A percentile compares a stretch with the other conserved stretches of the same genome.
phyloP scores from a whole-genome alignment of 2,797 vertebrate species.

The Cheirogaleus major region DNA sequence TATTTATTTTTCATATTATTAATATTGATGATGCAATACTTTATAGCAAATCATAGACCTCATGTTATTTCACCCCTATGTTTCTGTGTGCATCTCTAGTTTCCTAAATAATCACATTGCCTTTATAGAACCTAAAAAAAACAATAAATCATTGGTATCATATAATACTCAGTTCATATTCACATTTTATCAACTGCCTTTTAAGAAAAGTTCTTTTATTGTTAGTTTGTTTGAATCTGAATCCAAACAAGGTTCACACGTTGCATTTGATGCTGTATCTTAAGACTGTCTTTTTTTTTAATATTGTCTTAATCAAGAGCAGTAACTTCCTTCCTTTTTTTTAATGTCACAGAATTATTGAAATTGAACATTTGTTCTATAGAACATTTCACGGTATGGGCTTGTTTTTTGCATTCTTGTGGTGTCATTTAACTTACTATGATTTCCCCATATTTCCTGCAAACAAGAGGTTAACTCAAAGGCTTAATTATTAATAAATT shows the following conservation, averaged over 20 bases:
- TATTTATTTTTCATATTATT: background rate
- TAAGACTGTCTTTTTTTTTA: background rate
- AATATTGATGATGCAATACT: background rate
- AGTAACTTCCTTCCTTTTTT: background rate
- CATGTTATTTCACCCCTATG: background rate
- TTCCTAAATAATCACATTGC: background rate
- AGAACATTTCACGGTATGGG: background rate
- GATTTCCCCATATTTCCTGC: background rate
- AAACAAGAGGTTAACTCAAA: background rate
- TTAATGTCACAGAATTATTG: background rate
- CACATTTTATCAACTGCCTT: background rate
- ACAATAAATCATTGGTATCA: background rate
- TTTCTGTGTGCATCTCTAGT: background rate
- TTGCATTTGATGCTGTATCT: background rate
- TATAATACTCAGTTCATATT: background rate
- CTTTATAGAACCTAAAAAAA: background rate
- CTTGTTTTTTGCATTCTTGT: background rate
- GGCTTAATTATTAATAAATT: background rate
- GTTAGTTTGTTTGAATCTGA: background rate
- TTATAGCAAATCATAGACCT: background rate
- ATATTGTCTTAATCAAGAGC: background rate
- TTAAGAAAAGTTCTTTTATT: background rate
- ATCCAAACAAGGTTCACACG: background rate
- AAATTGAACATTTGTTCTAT: background rate
- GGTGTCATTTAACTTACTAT: background rate